phyloP scores from a whole-genome alignment of 2,113 vertebrate genomes.

The Petrocephalus zakoni region DNA sequence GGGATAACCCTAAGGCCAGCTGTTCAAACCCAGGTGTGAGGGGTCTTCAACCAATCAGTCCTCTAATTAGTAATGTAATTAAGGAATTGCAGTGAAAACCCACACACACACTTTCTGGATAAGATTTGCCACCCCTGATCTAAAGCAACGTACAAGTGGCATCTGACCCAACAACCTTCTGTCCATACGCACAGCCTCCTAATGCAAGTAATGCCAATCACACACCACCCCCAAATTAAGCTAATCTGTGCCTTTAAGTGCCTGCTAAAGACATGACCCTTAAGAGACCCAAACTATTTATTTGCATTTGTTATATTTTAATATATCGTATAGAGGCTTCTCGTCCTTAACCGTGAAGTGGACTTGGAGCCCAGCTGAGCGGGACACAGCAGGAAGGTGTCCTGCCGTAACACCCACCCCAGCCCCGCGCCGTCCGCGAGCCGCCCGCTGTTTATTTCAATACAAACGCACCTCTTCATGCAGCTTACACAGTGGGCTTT shows the following conservation, averaged over 20 bases:
- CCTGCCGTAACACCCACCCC: too few species aligned
- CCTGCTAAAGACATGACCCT: not conserved
- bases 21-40: too few species aligned
- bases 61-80: too few species aligned
- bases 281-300: not conserved
- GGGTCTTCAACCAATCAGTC: too few species aligned
- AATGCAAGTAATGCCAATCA: not conserved
- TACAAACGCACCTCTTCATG: conserved; percentile 68
- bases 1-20: too few species aligned
- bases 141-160: not conserved
- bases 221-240: not conserved
- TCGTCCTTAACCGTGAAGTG: not conserved
- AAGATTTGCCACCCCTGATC: not conserved
- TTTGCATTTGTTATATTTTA: not conserved
- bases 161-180: not conserved
- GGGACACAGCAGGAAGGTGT: not conserved
- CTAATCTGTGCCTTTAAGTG: not conserved
- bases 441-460: conserved; percentile 47
- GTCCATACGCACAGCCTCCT: not conserved
- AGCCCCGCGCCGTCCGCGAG: not conserved
- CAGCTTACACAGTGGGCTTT: conserved; percentile 66
- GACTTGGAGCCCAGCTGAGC: not conserved
- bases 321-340: not conserved
- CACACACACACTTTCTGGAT: too few species aligned
- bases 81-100: too few species aligned